Evolutionary conservation across 2,113 vertebrate genomes (phyloP).

Genomic region (Archilochus colubris): DNA sequence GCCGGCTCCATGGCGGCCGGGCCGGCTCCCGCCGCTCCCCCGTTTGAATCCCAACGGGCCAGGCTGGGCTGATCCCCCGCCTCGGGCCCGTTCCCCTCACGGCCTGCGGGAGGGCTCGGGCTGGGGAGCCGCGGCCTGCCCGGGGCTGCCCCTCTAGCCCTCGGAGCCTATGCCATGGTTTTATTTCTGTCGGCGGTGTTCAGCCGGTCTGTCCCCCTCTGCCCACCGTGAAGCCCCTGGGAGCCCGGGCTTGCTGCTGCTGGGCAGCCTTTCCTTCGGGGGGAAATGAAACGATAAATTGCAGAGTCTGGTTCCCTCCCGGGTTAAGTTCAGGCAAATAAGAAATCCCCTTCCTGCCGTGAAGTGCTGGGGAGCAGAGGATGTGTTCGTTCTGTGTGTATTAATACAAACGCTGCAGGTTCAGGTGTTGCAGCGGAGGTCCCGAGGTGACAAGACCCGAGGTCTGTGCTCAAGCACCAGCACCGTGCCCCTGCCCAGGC

Average conservation of each 20-base stretch:
- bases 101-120: not conserved
- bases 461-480: accelerated
- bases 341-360: not conserved
- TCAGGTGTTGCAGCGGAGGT: not conserved
- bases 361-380: accelerated
- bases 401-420: accelerated
- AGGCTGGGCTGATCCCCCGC: not conserved
- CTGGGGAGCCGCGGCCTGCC: not conserved
- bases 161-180: accelerated
- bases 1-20: not conserved
- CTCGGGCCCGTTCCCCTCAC: not conserved
- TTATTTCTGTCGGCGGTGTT: accelerated
- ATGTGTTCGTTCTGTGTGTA: accelerated
- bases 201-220: no score
- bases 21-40: no score
- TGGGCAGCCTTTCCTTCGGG: not conserved
- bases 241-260: no score
- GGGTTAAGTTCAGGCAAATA: not conserved
- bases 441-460: accelerated
- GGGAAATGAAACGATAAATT: accelerated
- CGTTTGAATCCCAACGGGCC: not conserved
- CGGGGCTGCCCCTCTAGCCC: not conserved
- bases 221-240: no score
- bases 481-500: accelerated
- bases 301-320: not conserved